Evolutionary conservation across 2,797 vertebrate species (phyloP).

Genomic region (Propithecus perrieri): DNA sequence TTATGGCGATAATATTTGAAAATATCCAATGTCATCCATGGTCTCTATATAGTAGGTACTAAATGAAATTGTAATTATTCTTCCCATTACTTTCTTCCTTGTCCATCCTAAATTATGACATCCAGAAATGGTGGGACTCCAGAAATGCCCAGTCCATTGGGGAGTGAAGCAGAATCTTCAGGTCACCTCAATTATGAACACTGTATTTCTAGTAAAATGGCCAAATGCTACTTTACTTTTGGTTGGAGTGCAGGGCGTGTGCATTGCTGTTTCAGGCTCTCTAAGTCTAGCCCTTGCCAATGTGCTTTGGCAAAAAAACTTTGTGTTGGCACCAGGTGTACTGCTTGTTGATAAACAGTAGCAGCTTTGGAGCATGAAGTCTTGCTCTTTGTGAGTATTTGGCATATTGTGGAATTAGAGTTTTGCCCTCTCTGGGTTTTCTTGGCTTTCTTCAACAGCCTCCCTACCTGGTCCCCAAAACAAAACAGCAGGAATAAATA

Average conservation of each 20-base stretch:
- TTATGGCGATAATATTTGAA: not conserved
- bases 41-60: not conserved
- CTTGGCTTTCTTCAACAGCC: not conserved
- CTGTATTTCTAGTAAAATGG: not conserved
- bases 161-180: not conserved
- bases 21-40: not conserved
- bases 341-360: constrained; percentile 16
- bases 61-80: not conserved
- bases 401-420: constrained; percentile 8
- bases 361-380: not conserved
- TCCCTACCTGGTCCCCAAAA: not conserved
- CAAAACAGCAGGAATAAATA: constrained; percentile 26
- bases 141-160: not conserved
- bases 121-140: not conserved
- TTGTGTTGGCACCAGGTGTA: not conserved
- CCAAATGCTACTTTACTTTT: not conserved
- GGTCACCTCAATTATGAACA: not conserved
- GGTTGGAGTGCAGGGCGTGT: not conserved
- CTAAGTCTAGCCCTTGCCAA: not conserved
- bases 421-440: constrained; percentile 43
- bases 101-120: not conserved
- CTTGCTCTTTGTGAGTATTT: constrained; percentile 3
- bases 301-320: not conserved
- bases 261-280: not conserved
- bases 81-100: not conserved